Evolutionary conservation across 2,888 invertebrate genomes (phyloP).

Genomic region (Mythimna ferrago): DNA sequence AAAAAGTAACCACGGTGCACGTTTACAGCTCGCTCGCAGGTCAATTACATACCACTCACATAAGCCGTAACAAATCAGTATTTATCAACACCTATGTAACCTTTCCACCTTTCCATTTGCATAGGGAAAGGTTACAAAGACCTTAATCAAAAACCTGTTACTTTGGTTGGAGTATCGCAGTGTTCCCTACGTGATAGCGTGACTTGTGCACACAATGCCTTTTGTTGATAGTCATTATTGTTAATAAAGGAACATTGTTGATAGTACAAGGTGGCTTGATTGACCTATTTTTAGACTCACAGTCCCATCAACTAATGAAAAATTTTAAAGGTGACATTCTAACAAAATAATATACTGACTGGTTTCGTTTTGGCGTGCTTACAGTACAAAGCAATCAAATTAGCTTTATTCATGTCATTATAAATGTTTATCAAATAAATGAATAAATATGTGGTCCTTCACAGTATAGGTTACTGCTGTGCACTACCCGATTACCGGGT

Average conservation of each 20-base stretch:
- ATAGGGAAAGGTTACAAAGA: conserved; percentile 4
- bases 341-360: not conserved
- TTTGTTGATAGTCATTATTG: conserved; percentile 29
- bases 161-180: too few species aligned
- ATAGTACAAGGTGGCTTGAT: conserved; percentile 15
- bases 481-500: too few species aligned
- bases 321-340: not conserved
- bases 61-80: not conserved
- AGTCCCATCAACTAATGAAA: conserved; percentile 6
- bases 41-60: not conserved
- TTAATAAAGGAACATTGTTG: conserved; percentile 25
- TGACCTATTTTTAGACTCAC: conserved; percentile 37
- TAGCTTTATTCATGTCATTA: not conserved
- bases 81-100: not conserved
- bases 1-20: not conserved
- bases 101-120: conserved; percentile 18
- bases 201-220: conserved; percentile 22
- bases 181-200: too few species aligned
- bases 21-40: not conserved
- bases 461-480: too few species aligned
- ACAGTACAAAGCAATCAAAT: not conserved
- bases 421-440: too few species aligned
- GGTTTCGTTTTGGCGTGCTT: conserved; percentile 5
- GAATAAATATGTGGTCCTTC: too few species aligned
- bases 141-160: conserved; percentile 18